Evolutionary conservation across 2,113 vertebrate genomes (phyloP).

Genomic region (Prietella phreatophila): DNA sequence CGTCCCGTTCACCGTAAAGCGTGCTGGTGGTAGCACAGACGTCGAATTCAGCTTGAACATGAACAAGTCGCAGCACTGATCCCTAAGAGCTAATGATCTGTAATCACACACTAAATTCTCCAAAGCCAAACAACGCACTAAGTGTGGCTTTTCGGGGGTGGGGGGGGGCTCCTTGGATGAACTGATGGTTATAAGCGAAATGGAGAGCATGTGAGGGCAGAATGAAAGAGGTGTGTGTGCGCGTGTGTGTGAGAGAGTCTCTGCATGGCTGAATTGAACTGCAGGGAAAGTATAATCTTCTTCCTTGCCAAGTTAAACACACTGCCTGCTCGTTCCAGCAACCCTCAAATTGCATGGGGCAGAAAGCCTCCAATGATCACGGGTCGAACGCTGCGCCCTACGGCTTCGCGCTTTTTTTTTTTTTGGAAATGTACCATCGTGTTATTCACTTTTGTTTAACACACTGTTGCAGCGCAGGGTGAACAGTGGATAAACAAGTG

Average conservation of each 20-base stretch:
- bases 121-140: background rate
- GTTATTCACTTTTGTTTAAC: background rate
- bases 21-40: conserved; percentile 16
- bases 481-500: background rate
- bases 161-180: background rate
- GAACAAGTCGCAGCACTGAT: conserved; percentile 19
- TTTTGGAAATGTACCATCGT: conserved; percentile 1
- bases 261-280: background rate
- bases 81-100: conserved; percentile 28
- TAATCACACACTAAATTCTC: conserved; percentile 9
- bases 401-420: background rate
- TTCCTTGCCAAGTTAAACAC: conserved; percentile 34
- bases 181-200: conserved; percentile 29
- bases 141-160: background rate
- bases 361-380: conserved; percentile 7
- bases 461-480: background rate
- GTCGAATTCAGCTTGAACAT: conserved; percentile 32
- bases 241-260: background rate
- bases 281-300: background rate
- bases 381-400: background rate
- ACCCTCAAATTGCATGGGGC: background rate
- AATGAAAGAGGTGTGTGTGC: conserved; percentile 15
- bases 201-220: conserved; percentile 36
- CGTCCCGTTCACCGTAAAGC: conserved; percentile 19
- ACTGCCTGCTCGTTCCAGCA: conserved; percentile 23